A percentile compares a stretch with the other conserved stretches of the same genome.
phyloP scores from a whole-genome alignment of 64 coral and sea anemone species.

The Stylophora pistillata region DNA sequence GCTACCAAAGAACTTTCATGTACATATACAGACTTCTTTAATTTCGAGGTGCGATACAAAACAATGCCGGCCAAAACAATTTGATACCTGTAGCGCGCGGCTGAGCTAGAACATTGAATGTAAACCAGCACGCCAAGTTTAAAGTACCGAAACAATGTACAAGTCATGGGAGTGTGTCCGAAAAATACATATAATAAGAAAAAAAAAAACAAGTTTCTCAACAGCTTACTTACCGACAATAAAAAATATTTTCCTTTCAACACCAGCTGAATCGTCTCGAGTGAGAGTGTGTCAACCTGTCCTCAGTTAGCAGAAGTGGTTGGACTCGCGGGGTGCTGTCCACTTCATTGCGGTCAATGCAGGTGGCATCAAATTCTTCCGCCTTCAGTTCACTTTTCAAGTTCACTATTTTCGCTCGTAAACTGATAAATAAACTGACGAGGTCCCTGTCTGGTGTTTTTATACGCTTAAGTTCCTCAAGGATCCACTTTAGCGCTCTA shows the following conservation, averaged over 20 bases:
- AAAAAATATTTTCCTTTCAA: constrained; percentile 34
- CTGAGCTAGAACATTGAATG: not conserved
- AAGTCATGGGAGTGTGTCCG: not conserved
- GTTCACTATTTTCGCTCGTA: constrained; percentile 82
- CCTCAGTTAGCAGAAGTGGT: constrained; percentile 1
- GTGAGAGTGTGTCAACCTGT: not conserved
- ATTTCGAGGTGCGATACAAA: constrained; percentile 13
- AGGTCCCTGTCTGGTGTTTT: constrained; percentile 78
- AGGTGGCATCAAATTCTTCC: constrained; percentile 69
- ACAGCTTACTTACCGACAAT: constrained; percentile 24
- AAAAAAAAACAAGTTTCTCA: not conserved
- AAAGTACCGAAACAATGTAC: not conserved
- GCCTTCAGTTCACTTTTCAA: constrained; percentile 76
- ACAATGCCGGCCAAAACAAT: not conserved
- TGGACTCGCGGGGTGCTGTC: constrained; percentile 2
- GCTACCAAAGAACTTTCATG: not conserved
- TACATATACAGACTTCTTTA: not conserved
- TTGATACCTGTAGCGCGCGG: not conserved
- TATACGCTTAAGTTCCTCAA: constrained; percentile 89
- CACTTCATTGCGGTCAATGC: constrained; percentile 10
- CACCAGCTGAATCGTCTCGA: constrained; percentile 89
- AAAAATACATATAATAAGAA: constrained; percentile 3
- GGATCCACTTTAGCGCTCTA: constrained; percentile 81
- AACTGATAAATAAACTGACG: constrained; percentile 83
- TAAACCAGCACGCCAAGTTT: not conserved